Base-by-base conservation (phyloP, 2,113 vertebrate species). In the Vidua chalybeata region DNA sequence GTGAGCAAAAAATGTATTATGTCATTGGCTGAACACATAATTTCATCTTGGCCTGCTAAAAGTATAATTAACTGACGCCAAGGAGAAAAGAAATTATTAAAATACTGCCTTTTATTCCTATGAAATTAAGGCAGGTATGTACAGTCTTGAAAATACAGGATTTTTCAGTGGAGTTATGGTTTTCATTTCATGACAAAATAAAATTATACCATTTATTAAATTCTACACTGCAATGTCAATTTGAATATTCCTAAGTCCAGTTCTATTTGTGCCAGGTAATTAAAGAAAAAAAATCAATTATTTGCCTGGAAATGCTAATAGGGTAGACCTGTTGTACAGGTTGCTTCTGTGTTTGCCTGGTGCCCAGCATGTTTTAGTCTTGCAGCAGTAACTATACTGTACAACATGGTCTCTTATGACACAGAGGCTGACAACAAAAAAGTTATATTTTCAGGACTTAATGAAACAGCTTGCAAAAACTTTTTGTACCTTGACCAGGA, bases 281-380 rank as follows among this genome's bases (percentile, higher is more conserved):
- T 74, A 69, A 84, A 78, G 39, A 35, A 85, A 54, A 54, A 84
- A 84, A 59, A 2, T 10, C 11, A 7, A 0, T 63, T 63, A 2
- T 51, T 80, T 80, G 30, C 33, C 35, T 84, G 28, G 54, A 23
- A 33, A 26, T n/a, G 58, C 73, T 80, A 11, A 23, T n/a, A 37
- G 33, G 17, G 3, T 5, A 1, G 33, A 27, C 26, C n/a, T 9
- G 4, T 31, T 39, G 21, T 24, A 30, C 5, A 2, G 31, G 23
- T 59, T 67, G 7, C 8, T 86, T 79, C 37, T 89, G 13, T 45
- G 13, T 30, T 83, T 88, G 15, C 46, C 20, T 71, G 0, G 51
- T 67, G 31, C 14, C 28, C 54, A 56, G 62, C 21, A 10, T 35
- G 14, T 55, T 74, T 37, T 28, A 74, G 22, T 61, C 46, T 49